These are phyloP conservation scores for Ophioderma brevispina DNA, from an alignment of 35 echinoderm and acorn worm species.

Conservation along the genomic window DNA sequence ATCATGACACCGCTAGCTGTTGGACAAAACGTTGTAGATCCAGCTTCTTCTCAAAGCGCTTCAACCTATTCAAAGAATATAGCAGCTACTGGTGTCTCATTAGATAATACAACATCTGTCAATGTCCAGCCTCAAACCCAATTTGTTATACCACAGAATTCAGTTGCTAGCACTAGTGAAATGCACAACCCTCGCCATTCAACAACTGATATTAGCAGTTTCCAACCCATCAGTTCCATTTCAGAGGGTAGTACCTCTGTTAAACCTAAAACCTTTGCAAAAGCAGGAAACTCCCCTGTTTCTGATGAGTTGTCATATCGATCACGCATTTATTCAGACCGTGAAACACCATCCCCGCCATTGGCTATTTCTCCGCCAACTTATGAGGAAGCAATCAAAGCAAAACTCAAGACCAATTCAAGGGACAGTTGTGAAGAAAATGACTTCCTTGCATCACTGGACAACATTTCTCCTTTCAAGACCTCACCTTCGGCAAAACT, in stretches of 20 bases:
- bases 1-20: neutral
- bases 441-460: neutral
- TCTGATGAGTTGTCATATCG: neutral
- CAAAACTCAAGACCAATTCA: neutral
- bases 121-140: neutral
- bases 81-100: neutral
- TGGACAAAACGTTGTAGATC: neutral
- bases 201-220: neutral
- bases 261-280: neutral
- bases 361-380: conserved; percentile 51
- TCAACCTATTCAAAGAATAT: neutral
- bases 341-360: conserved; percentile 48
- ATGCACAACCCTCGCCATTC: no score
- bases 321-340: conserved; percentile 13
- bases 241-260: neutral
- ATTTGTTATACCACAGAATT: neutral
- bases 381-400: conserved; percentile 41
- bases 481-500: neutral
- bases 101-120: neutral
- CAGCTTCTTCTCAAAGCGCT: neutral
- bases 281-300: neutral
- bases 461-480: neutral
- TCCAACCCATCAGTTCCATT: neutral
- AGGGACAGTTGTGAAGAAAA: neutral
- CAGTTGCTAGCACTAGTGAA: neutral